Conservation (phyloP, 2,888 invertebrate species). For the Euzetes globulus region DNA sequence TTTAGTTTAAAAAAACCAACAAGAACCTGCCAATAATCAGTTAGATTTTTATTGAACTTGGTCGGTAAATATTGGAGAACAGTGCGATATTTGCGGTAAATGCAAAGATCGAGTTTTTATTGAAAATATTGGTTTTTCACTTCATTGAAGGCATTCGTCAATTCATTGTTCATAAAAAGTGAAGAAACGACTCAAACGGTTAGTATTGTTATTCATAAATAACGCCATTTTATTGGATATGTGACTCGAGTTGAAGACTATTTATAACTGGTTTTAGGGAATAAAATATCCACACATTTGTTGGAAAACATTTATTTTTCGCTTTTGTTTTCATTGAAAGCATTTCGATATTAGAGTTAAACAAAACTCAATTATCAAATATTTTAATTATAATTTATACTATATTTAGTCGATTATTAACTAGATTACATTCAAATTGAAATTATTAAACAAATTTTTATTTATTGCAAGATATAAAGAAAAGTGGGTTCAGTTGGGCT, state of each 20-base stretch:
- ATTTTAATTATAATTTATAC: neutral
- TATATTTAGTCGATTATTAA: too few relatives aligned
- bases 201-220: neutral
- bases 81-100: too few relatives aligned
- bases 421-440: too few relatives aligned
- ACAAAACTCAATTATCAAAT: neutral
- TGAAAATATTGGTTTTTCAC: too few relatives aligned
- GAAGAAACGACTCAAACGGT: neutral
- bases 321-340: neutral
- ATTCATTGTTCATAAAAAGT: conserved; percentile 6
- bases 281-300: neutral
- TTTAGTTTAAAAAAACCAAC: too few relatives aligned
- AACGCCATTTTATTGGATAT: neutral
- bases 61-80: too few relatives aligned
- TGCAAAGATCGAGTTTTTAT: too few relatives aligned
- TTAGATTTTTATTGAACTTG: too few relatives aligned
- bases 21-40: too few relatives aligned
- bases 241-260: neutral
- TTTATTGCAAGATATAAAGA: neutral
- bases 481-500: neutral
- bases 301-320: neutral
- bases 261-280: neutral
- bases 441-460: too few relatives aligned
- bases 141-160: neutral
- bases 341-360: neutral